phyloP scores from a whole-genome alignment of 2,113 vertebrate genomes.

The Dolichallabes microphthalmus region DNA sequence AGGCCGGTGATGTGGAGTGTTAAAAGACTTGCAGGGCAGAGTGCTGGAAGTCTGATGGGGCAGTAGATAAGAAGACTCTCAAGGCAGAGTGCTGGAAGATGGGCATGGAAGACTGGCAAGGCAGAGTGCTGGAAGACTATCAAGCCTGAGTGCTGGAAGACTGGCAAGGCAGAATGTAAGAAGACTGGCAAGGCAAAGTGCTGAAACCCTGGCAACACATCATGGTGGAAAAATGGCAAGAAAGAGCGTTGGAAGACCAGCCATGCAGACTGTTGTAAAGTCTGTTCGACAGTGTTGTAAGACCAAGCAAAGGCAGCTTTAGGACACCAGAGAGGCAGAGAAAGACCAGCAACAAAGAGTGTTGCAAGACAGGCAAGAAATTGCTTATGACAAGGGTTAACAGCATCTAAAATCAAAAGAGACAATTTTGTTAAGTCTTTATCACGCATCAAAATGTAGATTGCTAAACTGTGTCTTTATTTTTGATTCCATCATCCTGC shows the following conservation, averaged over 20 bases:
- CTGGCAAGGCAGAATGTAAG: not conserved
- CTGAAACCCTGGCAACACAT: not conserved
- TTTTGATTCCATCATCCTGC: not conserved
- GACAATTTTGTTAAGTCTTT: not conserved
- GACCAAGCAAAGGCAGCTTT: not conserved
- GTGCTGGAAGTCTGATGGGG: not conserved
- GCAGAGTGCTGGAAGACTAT: not conserved
- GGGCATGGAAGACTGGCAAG: not conserved
- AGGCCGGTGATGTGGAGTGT: not conserved
- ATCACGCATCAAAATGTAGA: not conserved
- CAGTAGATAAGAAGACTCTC: not conserved
- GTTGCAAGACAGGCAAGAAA: not conserved
- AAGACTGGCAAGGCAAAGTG: not conserved
- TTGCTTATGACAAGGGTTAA: not conserved
- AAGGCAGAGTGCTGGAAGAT: not conserved
- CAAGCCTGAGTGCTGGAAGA: not conserved
- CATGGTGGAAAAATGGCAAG: too few relatives aligned
- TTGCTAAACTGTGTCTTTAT: not conserved
- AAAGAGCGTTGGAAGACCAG: too few relatives aligned
- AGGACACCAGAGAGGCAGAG: not conserved
- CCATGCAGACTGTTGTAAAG: not conserved
- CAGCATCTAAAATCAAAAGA: not conserved
- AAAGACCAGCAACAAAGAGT: not conserved
- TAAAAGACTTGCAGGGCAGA: not conserved
- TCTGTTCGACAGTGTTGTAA: not conserved